phyloP scores from a whole-genome alignment of 2,888 invertebrate species.

The Melangyna quadrimaculata region DNA sequence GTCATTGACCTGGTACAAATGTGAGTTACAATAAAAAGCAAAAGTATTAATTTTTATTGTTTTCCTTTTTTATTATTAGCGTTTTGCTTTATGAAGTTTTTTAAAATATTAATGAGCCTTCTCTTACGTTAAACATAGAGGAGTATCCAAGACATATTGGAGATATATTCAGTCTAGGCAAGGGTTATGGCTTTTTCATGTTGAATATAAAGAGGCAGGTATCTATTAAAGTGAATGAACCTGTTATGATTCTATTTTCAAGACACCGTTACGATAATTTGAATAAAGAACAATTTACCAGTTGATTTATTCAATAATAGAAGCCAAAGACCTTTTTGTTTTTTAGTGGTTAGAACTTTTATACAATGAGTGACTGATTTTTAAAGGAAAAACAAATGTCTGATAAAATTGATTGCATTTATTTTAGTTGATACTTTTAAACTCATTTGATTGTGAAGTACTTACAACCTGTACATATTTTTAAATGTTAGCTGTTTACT shows the following conservation, averaged over 20 bases:
- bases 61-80: neutral
- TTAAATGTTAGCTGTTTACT: too few species aligned
- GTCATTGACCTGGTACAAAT: conserved; percentile 3
- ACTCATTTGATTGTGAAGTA: too few species aligned
- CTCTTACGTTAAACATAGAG: neutral
- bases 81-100: neutral
- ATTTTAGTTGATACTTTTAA: neutral
- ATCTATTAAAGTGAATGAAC: neutral
- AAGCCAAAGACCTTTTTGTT: neutral
- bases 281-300: conserved; percentile 1
- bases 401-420: neutral
- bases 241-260: neutral
- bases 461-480: too few species aligned
- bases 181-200: neutral
- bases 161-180: neutral
- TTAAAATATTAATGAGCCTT: neutral
- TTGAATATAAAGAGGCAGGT: neutral
- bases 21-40: conserved; percentile 11
- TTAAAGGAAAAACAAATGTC: neutral
- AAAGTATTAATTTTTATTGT: conserved; percentile 15
- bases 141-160: neutral
- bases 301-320: neutral
- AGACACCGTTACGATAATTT: neutral
- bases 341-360: neutral
- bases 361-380: neutral